Evolutionary conservation across 2,113 vertebrate species (phyloP).

Genomic region (Mesocricetus auratus): DNA sequence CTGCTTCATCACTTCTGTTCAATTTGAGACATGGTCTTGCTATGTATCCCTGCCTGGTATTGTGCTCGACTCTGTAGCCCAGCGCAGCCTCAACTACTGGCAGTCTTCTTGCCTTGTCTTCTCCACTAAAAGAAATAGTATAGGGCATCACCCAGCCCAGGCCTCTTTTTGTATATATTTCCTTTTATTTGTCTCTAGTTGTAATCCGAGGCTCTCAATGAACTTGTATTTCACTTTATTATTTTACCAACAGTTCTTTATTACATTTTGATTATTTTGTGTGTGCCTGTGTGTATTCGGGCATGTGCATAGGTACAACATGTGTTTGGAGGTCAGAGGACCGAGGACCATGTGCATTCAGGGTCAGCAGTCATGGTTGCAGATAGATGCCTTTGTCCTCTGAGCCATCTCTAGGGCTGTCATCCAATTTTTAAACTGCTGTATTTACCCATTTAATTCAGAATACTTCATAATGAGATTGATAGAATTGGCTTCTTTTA

Average conservation of each 20-base stretch:
- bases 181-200: neutral
- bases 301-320: neutral
- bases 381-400: neutral
- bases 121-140: neutral
- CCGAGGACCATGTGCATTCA: neutral
- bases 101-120: neutral
- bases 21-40: neutral
- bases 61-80: neutral
- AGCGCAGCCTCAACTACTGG: neutral
- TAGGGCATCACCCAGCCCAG: neutral
- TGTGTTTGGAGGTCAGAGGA: neutral
- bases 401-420: neutral
- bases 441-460: slow-evolving; percentile 26
- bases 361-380: neutral
- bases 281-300: neutral
- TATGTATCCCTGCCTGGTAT: neutral
- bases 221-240: neutral
- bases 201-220: neutral
- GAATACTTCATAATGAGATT: slow-evolving; percentile 28
- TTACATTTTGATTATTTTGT: neutral
- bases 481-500: neutral
- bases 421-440: neutral
- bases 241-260: neutral
- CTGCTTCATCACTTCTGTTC: neutral
- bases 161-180: neutral